Conservation (phyloP, 2,797 vertebrate species). For the Sebastiscus albofasciatus region DNA sequence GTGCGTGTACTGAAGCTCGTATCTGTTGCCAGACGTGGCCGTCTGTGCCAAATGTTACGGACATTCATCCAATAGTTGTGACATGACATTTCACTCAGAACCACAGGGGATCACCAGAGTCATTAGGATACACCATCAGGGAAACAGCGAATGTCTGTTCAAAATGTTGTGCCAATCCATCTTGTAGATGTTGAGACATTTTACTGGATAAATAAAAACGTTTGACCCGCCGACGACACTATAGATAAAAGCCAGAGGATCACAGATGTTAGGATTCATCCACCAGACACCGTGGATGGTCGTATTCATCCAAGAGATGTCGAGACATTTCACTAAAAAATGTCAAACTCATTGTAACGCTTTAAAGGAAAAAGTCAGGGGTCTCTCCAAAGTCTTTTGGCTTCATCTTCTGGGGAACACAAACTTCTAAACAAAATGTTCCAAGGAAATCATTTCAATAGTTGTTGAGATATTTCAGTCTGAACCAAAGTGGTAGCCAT, state of each 20-base stretch:
- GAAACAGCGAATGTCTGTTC: background rate
- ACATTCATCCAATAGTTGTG: background rate
- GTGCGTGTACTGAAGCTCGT: background rate
- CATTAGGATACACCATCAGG: background rate
- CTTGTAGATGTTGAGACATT: background rate
- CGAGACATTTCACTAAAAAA: background rate
- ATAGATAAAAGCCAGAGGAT: background rate
- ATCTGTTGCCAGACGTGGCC: background rate
- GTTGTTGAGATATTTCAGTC: background rate
- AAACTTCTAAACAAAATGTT: background rate
- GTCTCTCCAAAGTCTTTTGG: background rate
- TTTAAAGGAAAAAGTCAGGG: background rate
- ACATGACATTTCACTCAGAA: background rate
- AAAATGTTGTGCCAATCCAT: background rate
- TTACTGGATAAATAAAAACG: background rate
- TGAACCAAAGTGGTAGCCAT: background rate
- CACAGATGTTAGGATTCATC: background rate
- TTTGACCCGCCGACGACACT: background rate
- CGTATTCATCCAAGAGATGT: background rate
- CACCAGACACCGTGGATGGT: background rate
- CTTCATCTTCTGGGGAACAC: background rate
- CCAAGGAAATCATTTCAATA: background rate
- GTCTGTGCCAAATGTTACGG: background rate
- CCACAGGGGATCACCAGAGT: background rate
- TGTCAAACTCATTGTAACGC: background rate